These are phyloP conservation scores for Eilema griseolum DNA, from an alignment of 2,888 invertebrate genomes.

Conservation along the genomic window DNA sequence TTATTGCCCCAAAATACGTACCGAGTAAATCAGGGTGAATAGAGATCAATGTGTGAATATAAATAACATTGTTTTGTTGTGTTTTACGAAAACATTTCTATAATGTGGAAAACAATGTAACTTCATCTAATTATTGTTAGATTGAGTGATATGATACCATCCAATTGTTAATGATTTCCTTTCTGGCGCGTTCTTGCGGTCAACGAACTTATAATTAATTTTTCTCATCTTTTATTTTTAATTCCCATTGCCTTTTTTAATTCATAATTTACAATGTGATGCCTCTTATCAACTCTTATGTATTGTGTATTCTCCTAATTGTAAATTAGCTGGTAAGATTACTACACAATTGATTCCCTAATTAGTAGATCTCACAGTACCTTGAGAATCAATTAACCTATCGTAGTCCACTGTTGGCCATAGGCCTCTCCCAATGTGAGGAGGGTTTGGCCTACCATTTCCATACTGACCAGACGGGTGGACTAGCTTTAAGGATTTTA, in stretches of 20 bases:
- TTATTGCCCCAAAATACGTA: not conserved
- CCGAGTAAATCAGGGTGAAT: too few species aligned
- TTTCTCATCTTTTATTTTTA: not conserved
- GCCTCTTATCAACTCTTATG: not conserved
- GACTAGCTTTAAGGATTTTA: too few species aligned
- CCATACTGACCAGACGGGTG: too few species aligned
- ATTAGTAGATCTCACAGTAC: not conserved
- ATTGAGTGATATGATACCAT: not conserved
- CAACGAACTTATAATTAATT: constrained; percentile 2
- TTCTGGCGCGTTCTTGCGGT: not conserved
- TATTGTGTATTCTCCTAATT: not conserved
- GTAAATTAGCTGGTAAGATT: not conserved
- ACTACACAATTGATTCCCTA: not conserved
- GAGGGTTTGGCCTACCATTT: too few species aligned
- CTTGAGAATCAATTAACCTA: too few species aligned
- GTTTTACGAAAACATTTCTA: too few species aligned
- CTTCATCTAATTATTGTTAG: not conserved
- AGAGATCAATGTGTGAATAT: too few species aligned
- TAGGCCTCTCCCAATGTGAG: too few species aligned
- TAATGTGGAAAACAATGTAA: constrained; percentile 1
- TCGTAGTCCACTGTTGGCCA: too few species aligned
- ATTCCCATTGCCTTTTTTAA: not conserved
- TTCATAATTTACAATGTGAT: not conserved
- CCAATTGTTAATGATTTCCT: not conserved
- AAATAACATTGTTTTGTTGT: too few species aligned